These are phyloP conservation scores for Dendrocincla fuliginosa DNA, from an alignment of 2,797 vertebrate species.

Conservation along the genomic window DNA sequence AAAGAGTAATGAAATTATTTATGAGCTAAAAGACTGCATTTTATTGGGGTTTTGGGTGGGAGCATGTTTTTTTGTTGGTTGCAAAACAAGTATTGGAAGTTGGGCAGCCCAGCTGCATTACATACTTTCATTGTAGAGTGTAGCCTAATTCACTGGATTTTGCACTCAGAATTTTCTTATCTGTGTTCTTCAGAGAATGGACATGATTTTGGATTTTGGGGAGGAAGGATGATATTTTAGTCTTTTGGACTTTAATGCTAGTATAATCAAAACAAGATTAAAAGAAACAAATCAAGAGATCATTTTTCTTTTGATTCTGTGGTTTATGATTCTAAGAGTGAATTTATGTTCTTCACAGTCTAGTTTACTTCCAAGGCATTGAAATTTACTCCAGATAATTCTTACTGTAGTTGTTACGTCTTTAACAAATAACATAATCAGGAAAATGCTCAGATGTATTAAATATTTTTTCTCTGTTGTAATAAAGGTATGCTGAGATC, in stretches of 20 bases:
- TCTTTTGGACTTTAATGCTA: neutral
- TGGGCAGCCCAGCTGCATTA: neutral
- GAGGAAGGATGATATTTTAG: neutral
- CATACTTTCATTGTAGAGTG: neutral
- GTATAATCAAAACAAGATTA: neutral
- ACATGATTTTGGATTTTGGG: neutral
- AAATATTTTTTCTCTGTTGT: neutral
- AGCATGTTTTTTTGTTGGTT: neutral
- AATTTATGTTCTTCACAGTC: neutral
- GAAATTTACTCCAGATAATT: neutral
- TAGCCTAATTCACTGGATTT: neutral
- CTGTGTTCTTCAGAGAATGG: neutral
- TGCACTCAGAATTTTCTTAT: neutral
- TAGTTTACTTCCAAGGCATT: neutral
- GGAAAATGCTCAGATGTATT: neutral
- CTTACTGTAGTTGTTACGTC: fast-evolving
- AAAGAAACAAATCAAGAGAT: neutral
- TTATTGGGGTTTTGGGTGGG: neutral
- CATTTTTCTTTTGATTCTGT: neutral
- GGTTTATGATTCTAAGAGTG: neutral
- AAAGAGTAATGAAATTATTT: neutral
- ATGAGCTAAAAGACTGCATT: neutral
- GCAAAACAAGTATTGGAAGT: neutral
- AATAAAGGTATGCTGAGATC: neutral
- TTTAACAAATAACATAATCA: neutral